Percentiles rank a stretch among this genome's conserved stretches.
Conservation (phyloP, 1,140 invertebrate genomes). For the Dendrolimus punctatus region DNA sequence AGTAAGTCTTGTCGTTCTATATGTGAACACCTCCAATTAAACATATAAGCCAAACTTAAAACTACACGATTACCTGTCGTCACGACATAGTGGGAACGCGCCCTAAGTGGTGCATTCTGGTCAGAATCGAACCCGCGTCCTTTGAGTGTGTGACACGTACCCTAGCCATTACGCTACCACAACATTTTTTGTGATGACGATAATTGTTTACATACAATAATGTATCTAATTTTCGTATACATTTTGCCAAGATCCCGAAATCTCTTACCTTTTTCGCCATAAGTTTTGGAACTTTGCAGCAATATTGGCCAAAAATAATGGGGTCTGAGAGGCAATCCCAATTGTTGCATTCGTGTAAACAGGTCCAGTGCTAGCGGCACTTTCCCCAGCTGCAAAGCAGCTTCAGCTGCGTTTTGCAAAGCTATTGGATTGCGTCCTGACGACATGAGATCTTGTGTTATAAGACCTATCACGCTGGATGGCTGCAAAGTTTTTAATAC, state of each 20-base stretch:
- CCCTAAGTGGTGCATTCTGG: too few species aligned
- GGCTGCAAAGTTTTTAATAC: constrained; percentile 35
- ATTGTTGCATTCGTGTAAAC: constrained; percentile 65
- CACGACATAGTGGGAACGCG: too few species aligned
- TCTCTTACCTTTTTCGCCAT: constrained; percentile 59
- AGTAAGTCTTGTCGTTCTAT: too few species aligned
- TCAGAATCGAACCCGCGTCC: too few species aligned
- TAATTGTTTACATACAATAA: too few species aligned
- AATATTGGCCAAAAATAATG: constrained; percentile 76
- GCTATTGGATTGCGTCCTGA: constrained; percentile 50
- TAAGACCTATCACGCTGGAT: constrained; percentile 36
- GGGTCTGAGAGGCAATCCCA: constrained; percentile 56
- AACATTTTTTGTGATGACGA: too few species aligned
- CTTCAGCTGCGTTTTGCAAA: constrained; percentile 51
- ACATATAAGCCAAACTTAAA: too few species aligned
- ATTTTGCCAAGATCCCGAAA: neutral
- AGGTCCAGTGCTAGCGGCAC: constrained; percentile 55
- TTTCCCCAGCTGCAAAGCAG: constrained; percentile 48
- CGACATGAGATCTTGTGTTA: constrained; percentile 52
- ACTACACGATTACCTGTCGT: too few species aligned
- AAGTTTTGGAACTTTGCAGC: constrained; percentile 41
- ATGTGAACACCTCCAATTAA: too few species aligned
- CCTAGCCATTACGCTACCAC: too few species aligned
- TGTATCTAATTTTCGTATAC: neutral
- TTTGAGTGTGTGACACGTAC: too few species aligned